These are phyloP conservation scores for Dissostichus mawsoni DNA, from an alignment of 2,113 vertebrate species.

Conservation along the genomic window DNA sequence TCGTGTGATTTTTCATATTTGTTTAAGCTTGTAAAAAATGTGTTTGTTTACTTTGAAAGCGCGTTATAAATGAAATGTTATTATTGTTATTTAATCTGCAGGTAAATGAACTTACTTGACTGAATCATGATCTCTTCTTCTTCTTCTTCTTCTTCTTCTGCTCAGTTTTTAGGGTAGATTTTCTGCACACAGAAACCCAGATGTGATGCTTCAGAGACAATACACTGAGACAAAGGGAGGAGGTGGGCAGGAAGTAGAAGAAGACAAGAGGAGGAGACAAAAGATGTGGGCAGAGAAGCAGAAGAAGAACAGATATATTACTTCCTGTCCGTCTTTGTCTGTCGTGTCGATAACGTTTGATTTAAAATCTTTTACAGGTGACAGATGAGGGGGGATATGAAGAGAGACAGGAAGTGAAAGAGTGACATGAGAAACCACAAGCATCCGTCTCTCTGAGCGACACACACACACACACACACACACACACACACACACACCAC, in stretches of 20 bases:
- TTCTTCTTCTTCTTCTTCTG: neutral
- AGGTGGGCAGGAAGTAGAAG: slow-evolving; percentile 59
- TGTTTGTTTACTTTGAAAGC: too few relatives aligned
- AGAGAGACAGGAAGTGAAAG: slow-evolving; percentile 61
- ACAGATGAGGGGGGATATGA: neutral
- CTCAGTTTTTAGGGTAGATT: neutral
- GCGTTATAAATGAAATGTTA: too few relatives aligned
- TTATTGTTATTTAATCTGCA: neutral
- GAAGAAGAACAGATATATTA: neutral
- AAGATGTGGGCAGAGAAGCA: too few relatives aligned
- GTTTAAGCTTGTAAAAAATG: too few relatives aligned
- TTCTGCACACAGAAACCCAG: neutral
- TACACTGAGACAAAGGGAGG: neutral
- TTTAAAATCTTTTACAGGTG: neutral
- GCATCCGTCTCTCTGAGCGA: slow-evolving; percentile 53
- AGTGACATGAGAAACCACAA: slow-evolving; percentile 70
- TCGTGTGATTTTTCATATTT: too few relatives aligned
- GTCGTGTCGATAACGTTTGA: neutral
- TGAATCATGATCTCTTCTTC: slow-evolving; percentile 65
- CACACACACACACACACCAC: too few relatives aligned
- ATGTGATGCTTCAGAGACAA: neutral
- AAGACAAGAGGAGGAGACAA: slow-evolving; percentile 6
- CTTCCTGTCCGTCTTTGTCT: neutral
- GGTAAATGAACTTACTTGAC: slow-evolving; percentile 52
- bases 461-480: neutral